Base-by-base conservation (phyloP, 2,113 vertebrate species). In the Hylia prasina region DNA sequence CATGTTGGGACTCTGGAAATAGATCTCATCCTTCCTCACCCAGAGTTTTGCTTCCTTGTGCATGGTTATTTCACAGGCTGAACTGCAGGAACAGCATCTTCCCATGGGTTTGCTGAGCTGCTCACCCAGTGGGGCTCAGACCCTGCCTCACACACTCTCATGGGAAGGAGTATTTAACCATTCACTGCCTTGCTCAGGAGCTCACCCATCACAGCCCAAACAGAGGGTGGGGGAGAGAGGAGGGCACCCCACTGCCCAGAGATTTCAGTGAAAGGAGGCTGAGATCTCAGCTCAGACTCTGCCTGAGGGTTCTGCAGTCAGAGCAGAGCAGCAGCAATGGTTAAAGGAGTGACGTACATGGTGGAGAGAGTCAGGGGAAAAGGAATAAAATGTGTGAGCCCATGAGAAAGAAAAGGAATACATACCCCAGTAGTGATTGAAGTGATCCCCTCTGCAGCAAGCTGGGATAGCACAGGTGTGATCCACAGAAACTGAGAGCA, bases 361-460 rank as follows among this genome's bases (percentile, higher is more conserved):
- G 28, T 18, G 39, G 31, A 91, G 45, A 11, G 10, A 82, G 13
- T 4, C 27, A 21, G 51, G 17, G 20, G 15, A 65, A 40, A 30
- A 88, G 18, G 15, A 51, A 42, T 18, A 2, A 24, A 44, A 56
- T 18, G 19, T 13, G 13, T 37, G 66, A 91, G 25, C 28, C 44
- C 35, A 30, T 0, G 2, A 21, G 10, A 17, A 75, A 48, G 17
- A 47, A 28, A 78, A 78, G 37, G 30, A 40, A 60, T 68, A 92
- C 68, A 20, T 27, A 94, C 71, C 78, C 11, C 0, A 3, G 47
- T 53, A 42, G 21, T 0, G 6, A 73, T 16, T 0, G 0, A n/a
- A 47, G 9, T 0, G 27, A 51, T 92, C 42, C 42, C 39, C 60
- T 90, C 47, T 0, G 0, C 40, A 31, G 82, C 2, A 0, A 77